Percentiles rank a stretch among this genome's conserved stretches.
These are phyloP conservation scores for Cheilosia vernalis DNA, from an alignment of 2,888 invertebrate species.

Conservation along the genomic window DNA sequence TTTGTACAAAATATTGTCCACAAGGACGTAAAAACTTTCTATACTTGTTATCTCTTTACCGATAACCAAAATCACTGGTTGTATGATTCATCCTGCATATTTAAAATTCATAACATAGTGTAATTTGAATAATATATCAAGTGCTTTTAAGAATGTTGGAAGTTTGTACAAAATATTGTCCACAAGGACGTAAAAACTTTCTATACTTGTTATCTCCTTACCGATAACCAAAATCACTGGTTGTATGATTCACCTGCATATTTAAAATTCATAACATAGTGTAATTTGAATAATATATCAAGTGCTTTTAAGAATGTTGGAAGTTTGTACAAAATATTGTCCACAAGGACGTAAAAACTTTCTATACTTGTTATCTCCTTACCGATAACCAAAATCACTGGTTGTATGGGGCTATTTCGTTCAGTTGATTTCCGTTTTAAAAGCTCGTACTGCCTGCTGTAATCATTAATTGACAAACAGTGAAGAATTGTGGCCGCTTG, in stretches of 20 bases:
- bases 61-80: too few species aligned
- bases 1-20: too few species aligned
- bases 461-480: conserved; percentile 32
- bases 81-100: background rate
- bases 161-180: conserved; percentile 43
- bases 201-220: conserved; percentile 33
- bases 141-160: conserved; percentile 30
- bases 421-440: conserved; percentile 20
- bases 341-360: too few species aligned
- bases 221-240: conserved; percentile 42
- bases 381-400: too few species aligned
- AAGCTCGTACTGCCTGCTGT: conserved; percentile 21
- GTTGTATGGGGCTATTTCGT: conserved; percentile 11
- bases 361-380: too few species aligned
- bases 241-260: too few species aligned
- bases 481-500: conserved; percentile 54
- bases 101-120: conserved; percentile 52
- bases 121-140: conserved; percentile 53
- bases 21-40: too few species aligned
- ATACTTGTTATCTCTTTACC: too few species aligned
- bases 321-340: too few species aligned
- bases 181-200: conserved; percentile 49
- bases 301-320: too few species aligned
- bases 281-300: too few species aligned
- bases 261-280: too few species aligned